These are phyloP conservation scores for Lepidochrysops patricia DNA, from an alignment of 2,888 invertebrate species.

Conservation along the genomic window DNA sequence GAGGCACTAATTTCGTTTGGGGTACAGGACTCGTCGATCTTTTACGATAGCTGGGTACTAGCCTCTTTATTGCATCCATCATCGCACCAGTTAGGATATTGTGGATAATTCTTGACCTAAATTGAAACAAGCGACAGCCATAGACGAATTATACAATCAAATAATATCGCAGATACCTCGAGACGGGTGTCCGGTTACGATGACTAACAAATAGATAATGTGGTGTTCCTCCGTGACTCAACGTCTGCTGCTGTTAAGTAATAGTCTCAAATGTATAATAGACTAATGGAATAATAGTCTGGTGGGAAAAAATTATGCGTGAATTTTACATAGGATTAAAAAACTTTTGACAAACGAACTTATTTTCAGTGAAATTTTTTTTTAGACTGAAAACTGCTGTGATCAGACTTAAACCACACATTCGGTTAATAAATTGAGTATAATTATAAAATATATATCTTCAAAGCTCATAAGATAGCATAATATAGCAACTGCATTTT, in stretches of 20 bases:
- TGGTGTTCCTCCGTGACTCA: conserved; percentile 9
- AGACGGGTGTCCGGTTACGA: conserved; percentile 9
- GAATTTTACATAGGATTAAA: too few relatives aligned
- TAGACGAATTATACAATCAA: conserved; percentile 10
- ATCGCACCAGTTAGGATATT: not conserved
- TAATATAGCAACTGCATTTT: not conserved
- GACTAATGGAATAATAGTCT: not conserved
- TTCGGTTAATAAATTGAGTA: too few relatives aligned
- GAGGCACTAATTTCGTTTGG: too few relatives aligned
- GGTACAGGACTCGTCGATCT: too few relatives aligned
- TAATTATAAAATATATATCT: too few relatives aligned
- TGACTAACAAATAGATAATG: conserved; percentile 8
- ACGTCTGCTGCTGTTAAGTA: not conserved
- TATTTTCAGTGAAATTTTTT: too few relatives aligned
- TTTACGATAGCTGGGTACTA: not conserved
- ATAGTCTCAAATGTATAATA: not conserved
- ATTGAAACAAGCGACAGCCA: conserved; percentile 5
- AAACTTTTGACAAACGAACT: not conserved
- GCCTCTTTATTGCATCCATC: not conserved
- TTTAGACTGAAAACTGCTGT: too few relatives aligned
- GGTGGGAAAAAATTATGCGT: not conserved
- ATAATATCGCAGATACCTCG: conserved; percentile 10
- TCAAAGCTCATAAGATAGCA: not conserved
- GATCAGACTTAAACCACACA: too few relatives aligned
- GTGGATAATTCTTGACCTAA: conserved; percentile 9